phyloP scores from a whole-genome alignment of 2,888 invertebrate species.

The Nephrotoma appendiculata region DNA sequence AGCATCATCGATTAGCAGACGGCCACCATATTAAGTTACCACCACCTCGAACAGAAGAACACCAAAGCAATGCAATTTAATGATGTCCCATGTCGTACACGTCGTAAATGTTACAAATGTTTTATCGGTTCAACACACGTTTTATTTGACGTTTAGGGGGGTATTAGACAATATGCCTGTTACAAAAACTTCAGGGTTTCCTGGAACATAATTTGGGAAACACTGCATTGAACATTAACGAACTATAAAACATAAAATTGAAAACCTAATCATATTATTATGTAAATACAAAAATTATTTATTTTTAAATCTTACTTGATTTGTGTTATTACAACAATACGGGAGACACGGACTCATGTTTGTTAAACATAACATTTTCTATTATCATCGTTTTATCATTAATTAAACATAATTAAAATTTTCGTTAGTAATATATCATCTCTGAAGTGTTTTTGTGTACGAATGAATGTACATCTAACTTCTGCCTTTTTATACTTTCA shows the following conservation, averaged over 20 bases:
- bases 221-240: too few relatives aligned
- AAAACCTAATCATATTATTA: neutral
- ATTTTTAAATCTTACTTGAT: neutral
- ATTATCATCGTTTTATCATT: neutral
- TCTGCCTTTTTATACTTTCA: neutral
- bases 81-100: too few relatives aligned
- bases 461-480: neutral
- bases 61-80: too few relatives aligned
- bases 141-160: too few relatives aligned
- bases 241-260: neutral
- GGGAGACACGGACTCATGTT: neutral
- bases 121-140: too few relatives aligned
- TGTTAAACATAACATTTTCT: neutral
- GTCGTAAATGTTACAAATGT: too few relatives aligned
- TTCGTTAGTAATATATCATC: neutral
- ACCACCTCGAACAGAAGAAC: too few relatives aligned
- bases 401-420: neutral
- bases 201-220: too few relatives aligned
- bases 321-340: neutral
- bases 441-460: neutral
- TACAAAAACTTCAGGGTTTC: too few relatives aligned
- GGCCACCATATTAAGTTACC: too few relatives aligned
- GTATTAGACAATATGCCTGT: too few relatives aligned
- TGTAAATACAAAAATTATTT: neutral
- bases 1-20: too few relatives aligned